Percentiles rank a stretch among this genome's conserved stretches.
phyloP scores from a whole-genome alignment of 2,888 invertebrate genomes.

The Folsomia candida region DNA sequence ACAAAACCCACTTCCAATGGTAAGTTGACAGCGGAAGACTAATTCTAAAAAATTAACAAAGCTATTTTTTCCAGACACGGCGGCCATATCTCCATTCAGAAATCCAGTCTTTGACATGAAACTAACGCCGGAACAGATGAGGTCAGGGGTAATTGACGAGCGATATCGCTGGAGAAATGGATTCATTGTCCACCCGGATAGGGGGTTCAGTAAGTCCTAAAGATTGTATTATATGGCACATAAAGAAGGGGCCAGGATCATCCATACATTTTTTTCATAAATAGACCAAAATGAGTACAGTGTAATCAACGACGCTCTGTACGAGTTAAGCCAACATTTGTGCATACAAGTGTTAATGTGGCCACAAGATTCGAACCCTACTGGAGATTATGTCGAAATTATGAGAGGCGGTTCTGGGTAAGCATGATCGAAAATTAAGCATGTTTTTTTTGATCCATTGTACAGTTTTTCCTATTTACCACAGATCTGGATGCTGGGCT shows the following conservation, averaged over 20 bases:
- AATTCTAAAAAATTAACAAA: no score
- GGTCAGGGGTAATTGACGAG: slow-evolving; percentile 24
- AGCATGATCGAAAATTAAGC: no score
- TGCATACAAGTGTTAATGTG: slow-evolving; percentile 29
- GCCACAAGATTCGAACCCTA: slow-evolving; percentile 22
- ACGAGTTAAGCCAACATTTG: slow-evolving; percentile 18
- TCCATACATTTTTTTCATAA: not conserved
- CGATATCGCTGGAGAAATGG: slow-evolving; percentile 24
- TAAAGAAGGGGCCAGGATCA: not conserved
- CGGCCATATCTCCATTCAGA: not conserved
- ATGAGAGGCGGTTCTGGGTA: slow-evolving; percentile 17
- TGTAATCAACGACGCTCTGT: slow-evolving; percentile 33
- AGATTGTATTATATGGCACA: not conserved
- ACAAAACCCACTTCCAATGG: not conserved
- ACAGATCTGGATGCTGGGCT: slow-evolving; percentile 34
- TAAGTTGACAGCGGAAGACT: no score
- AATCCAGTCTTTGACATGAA: not conserved
- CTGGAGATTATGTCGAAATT: slow-evolving; percentile 33
- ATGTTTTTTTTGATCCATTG: no score
- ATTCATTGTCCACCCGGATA: not conserved
- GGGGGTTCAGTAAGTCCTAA: not conserved
- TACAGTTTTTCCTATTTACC: no score
- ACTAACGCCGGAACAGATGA: not conserved
- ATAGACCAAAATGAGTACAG: not conserved
- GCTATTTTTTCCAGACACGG: not conserved